Percentiles rank a stretch among this genome's conserved stretches.
Conservation (phyloP, 2,888 invertebrate species). For the Nysson spinosus region DNA sequence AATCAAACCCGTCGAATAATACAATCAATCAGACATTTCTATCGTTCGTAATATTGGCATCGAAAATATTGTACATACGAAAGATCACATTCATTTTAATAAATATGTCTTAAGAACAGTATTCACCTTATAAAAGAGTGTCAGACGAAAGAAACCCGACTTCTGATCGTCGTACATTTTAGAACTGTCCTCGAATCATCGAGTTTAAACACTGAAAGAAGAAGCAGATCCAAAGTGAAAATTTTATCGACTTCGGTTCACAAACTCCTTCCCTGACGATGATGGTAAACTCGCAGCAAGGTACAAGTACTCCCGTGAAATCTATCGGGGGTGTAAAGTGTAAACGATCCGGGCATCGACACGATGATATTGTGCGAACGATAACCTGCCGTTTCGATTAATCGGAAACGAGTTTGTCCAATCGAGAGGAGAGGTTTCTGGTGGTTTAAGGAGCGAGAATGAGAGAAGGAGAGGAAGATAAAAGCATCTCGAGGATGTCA, state of each 20-base stretch:
- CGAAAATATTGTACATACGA: too few species aligned
- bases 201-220: background rate
- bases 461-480: conserved; percentile 28
- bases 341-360: conserved; percentile 59
- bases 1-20: too few species aligned
- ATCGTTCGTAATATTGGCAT: too few species aligned
- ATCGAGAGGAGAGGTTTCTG: conserved; percentile 9
- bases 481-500: conserved; percentile 47
- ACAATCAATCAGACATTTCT: too few species aligned
- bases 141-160: conserved; percentile 14
- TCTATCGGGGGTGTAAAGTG: conserved; percentile 61
- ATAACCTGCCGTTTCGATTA: conserved; percentile 60
- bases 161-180: conserved; percentile 32
- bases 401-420: conserved; percentile 51
- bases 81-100: too few species aligned
- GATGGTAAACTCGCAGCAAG: background rate
- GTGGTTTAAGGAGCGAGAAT: conserved; percentile 3
- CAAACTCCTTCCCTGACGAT: conserved; percentile 8
- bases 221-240: conserved; percentile 17
- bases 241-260: conserved; percentile 43
- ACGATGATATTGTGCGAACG: conserved; percentile 49
- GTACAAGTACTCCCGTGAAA: conserved; percentile 56
- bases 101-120: too few species aligned
- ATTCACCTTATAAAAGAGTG: conserved; percentile 17
- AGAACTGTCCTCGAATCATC: conserved; percentile 1